These are phyloP conservation scores for Nezara viridula DNA, from an alignment of 2,888 invertebrate species.

Conservation along the genomic window DNA sequence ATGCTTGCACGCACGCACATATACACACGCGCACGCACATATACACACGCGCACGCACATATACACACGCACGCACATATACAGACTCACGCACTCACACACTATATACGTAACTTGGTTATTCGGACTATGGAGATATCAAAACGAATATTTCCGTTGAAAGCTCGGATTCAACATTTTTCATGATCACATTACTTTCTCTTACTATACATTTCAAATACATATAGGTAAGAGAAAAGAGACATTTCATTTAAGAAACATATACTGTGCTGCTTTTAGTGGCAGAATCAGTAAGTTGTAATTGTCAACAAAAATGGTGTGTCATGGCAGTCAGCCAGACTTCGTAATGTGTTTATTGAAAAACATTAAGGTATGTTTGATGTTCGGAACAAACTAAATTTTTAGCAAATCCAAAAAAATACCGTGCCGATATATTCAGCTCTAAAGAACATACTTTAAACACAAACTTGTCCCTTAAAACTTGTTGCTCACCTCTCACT, in stretches of 20 bases:
- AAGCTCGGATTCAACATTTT: too few species aligned
- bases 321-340: constrained; percentile 66
- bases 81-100: too few species aligned
- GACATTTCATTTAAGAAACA: background rate
- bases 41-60: too few species aligned
- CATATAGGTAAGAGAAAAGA: background rate
- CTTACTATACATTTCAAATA: too few species aligned
- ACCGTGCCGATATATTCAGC: background rate
- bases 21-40: too few species aligned
- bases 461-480: constrained; percentile 47
- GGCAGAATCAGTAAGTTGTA: constrained; percentile 53
- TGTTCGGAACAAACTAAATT: constrained; percentile 49
- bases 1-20: too few species aligned
- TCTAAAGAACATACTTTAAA: background rate
- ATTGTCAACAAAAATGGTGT: constrained; percentile 66
- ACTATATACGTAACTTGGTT: too few species aligned
- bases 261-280: constrained; percentile 19
- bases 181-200: too few species aligned
- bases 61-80: too few species aligned
- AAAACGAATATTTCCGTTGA: too few species aligned
- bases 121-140: too few species aligned
- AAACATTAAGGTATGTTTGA: constrained; percentile 64
- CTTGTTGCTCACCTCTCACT: constrained; percentile 60
- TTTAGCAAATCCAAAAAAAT: constrained; percentile 36
- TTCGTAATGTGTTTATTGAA: constrained; percentile 66